Evolutionary conservation across 2,797 vertebrate species (phyloP).

Genomic region (Alca torda): DNA sequence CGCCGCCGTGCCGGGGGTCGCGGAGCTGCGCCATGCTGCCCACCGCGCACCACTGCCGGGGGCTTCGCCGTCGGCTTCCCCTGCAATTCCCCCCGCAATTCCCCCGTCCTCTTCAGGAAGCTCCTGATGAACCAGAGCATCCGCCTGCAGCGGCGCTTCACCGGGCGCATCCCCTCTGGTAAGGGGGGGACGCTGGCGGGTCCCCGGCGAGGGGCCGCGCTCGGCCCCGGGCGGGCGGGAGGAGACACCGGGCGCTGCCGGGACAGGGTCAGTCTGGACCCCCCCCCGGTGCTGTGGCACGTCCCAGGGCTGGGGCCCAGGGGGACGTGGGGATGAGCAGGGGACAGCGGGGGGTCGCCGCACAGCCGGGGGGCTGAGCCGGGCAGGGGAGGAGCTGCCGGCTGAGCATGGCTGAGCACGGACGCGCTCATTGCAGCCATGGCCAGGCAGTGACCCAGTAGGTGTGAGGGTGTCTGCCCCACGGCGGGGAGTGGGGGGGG

Average conservation of each 20-base stretch:
- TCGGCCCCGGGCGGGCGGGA: neutral
- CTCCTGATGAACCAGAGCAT: conserved; percentile 87
- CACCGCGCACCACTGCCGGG: conserved; percentile 55
- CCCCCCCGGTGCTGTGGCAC: accelerated
- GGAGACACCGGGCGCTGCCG: neutral
- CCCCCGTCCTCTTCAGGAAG: conserved; percentile 87
- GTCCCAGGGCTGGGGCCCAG: neutral
- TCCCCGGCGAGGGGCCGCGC: neutral
- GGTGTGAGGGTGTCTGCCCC: neutral
- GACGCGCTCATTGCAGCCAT: accelerated
- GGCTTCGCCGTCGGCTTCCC: conserved; percentile 56
- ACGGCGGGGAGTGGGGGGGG: accelerated
- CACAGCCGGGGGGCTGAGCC: accelerated
- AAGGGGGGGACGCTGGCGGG: conserved; percentile 18
- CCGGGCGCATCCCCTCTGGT: conserved; percentile 78
- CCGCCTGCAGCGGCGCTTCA: conserved; percentile 85
- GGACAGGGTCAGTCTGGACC: accelerated
- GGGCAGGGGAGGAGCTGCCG: neutral
- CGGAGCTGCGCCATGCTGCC: neutral
- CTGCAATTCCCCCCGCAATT: conserved; percentile 79
- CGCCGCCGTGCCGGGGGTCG: neutral
- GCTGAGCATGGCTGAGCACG: neutral
- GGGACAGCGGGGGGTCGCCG: neutral
- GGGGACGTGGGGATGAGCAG: neutral
- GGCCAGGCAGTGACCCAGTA: neutral